These are phyloP conservation scores for Rhopalosiphum nymphaeae DNA, from an alignment of 2,888 invertebrate genomes.

Conservation along the genomic window DNA sequence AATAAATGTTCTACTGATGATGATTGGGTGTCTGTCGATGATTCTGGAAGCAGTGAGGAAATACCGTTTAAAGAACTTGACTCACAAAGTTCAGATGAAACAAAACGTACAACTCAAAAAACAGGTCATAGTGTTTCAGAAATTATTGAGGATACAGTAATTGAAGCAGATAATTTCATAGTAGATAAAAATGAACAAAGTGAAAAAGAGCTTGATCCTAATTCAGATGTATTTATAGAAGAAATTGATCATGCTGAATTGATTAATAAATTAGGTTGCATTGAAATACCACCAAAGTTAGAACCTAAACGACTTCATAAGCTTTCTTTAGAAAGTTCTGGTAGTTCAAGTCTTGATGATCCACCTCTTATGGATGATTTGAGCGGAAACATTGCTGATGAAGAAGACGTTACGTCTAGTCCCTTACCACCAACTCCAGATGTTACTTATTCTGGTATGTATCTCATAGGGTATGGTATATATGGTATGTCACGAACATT, in stretches of 20 bases:
- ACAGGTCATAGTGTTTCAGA: conserved; percentile 52
- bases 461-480: conserved; percentile 73
- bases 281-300: conserved; percentile 72
- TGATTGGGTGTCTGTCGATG: conserved; percentile 58
- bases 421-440: conserved; percentile 59
- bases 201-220: conserved; percentile 17
- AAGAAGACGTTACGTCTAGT: conserved; percentile 69
- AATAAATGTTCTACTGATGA: conserved; percentile 53
- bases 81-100: conserved; percentile 62
- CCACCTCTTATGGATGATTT: conserved; percentile 75
- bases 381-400: conserved; percentile 73
- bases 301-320: conserved; percentile 76
- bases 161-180: conserved; percentile 22
- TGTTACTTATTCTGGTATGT: conserved; percentile 73
- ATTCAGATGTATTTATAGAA: conserved; percentile 31
- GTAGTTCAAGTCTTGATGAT: conserved; percentile 88
- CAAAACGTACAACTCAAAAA: conserved; percentile 52
- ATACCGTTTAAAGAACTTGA: conserved; percentile 61
- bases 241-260: conserved; percentile 59
- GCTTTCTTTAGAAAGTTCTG: conserved; percentile 87
- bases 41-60: conserved; percentile 59
- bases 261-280: conserved; percentile 53
- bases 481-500: conserved; percentile 83
- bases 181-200: conserved; percentile 37
- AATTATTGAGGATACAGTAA: conserved; percentile 46